Percentiles rank a stretch among this genome's conserved stretches.
Evolutionary conservation across 1,140 invertebrate genomes (phyloP).

Genomic region (Acromyrmex heyeri): DNA sequence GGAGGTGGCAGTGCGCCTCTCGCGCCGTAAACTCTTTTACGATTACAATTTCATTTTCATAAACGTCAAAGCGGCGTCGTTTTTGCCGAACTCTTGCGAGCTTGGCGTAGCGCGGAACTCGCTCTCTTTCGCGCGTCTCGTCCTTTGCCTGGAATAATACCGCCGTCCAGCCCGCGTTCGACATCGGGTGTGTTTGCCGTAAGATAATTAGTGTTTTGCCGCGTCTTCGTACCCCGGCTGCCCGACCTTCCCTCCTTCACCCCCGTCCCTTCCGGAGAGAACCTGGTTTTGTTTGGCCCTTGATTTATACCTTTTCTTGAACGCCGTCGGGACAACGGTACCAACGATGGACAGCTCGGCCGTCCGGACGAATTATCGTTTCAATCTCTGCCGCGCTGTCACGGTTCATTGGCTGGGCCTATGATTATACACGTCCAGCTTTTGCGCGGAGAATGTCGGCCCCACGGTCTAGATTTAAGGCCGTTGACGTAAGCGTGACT

Average conservation of each 20-base stretch:
- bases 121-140: constrained; percentile 14
- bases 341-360: constrained; percentile 58
- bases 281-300: constrained; percentile 58
- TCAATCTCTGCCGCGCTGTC: constrained; percentile 60
- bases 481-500: constrained; percentile 46
- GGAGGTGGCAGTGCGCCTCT: constrained; percentile 35
- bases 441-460: constrained; percentile 42
- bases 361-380: constrained; percentile 62
- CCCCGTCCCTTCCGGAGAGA: not conserved
- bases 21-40: constrained; percentile 84
- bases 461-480: constrained; percentile 44
- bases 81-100: constrained; percentile 78
- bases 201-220: constrained; percentile 85
- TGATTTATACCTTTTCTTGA: constrained; percentile 69
- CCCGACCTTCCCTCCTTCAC: not conserved
- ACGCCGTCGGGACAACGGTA: constrained; percentile 61
- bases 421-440: constrained; percentile 58
- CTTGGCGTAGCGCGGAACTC: constrained; percentile 60
- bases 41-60: constrained; percentile 87
- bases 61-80: constrained; percentile 83
- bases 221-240: constrained; percentile 59
- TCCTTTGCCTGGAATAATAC: constrained; percentile 26
- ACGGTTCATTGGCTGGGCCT: constrained; percentile 54
- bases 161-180: constrained; percentile 46
- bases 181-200: constrained; percentile 78